Evolutionary conservation across 2,888 invertebrate genomes (phyloP).

Genomic region (Diarsia brunnea): DNA sequence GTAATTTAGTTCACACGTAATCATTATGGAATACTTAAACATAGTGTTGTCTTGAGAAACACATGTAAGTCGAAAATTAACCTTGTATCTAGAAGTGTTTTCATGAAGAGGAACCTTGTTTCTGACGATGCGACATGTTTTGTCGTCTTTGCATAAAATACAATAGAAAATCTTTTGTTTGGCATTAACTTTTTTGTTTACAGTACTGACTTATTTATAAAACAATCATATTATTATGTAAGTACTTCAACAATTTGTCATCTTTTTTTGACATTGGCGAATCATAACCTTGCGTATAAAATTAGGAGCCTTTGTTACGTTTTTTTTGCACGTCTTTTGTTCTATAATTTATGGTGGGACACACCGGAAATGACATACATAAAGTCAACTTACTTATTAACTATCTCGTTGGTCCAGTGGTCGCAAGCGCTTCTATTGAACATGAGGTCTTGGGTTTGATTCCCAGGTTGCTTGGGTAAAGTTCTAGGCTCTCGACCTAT

Average conservation of each 20-base stretch:
- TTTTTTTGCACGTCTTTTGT: not conserved
- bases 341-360: not conserved
- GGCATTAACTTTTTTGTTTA: not conserved
- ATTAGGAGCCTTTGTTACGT: not conserved
- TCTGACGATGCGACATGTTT: constrained; percentile 1
- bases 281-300: not conserved
- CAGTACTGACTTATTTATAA: not conserved
- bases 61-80: not conserved
- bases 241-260: not conserved
- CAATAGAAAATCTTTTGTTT: constrained; percentile 3
- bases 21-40: not conserved
- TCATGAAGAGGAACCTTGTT: not conserved
- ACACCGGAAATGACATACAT: constrained; percentile 11
- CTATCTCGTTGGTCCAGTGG: not conserved
- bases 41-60: not conserved
- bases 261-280: not conserved
- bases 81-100: not conserved
- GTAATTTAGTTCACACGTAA: not conserved
- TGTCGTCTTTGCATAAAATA: constrained; percentile 16
- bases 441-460: not conserved
- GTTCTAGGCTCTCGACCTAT: not conserved
- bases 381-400: not conserved
- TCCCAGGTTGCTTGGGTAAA: not conserved
- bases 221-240: not conserved
- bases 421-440: not conserved